These are phyloP conservation scores for Gyps fulvus DNA, from an alignment of 2,113 vertebrate genomes.

Conservation along the genomic window DNA sequence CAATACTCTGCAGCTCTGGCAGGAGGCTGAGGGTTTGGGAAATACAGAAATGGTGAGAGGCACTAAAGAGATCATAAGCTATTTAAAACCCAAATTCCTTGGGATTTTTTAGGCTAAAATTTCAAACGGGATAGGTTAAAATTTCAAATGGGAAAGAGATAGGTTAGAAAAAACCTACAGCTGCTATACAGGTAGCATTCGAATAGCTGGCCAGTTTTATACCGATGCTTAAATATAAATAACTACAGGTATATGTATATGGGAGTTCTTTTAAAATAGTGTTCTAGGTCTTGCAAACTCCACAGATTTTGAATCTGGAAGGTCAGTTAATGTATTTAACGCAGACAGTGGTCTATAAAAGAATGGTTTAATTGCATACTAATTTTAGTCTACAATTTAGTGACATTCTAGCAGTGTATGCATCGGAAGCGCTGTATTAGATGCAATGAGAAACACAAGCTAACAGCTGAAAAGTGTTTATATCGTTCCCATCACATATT, in stretches of 20 bases:
- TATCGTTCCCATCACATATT: not conserved
- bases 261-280: accelerated
- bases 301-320: not conserved
- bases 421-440: not conserved
- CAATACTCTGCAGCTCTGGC: not conserved
- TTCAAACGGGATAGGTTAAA: accelerated
- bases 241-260: not conserved
- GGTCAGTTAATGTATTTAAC: not conserved
- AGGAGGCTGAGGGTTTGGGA: not conserved
- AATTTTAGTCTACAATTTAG: not conserved
- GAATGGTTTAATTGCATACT: not conserved
- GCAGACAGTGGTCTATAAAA: not conserved
- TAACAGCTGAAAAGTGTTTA: not conserved
- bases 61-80: not conserved
- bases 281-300: not conserved
- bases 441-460: not conserved
- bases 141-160: not conserved
- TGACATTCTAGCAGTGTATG: accelerated
- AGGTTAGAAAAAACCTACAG: not conserved
- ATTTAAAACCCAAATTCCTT: not conserved
- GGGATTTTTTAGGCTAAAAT: not conserved
- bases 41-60: not conserved
- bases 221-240: not conserved
- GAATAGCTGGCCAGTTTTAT: not conserved
- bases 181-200: not conserved